These are phyloP conservation scores for Ctena decussata DNA, from an alignment of 2,888 invertebrate species.

Conservation along the genomic window DNA sequence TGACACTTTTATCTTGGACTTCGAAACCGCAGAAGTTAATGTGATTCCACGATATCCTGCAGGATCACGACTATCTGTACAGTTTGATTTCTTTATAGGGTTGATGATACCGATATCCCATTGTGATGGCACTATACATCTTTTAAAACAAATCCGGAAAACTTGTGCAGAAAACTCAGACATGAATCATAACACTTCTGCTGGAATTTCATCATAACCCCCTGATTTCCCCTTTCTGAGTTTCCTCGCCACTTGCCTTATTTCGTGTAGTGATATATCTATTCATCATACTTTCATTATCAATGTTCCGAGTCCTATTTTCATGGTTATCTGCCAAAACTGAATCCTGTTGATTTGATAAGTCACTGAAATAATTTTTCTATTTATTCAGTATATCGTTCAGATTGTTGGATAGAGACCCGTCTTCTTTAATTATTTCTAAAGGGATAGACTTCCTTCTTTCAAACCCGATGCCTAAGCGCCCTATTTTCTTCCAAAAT, in stretches of 20 bases:
- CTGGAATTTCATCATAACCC: neutral
- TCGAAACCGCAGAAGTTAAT: neutral
- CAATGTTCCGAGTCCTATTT: neutral
- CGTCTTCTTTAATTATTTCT: neutral
- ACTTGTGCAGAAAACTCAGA: neutral
- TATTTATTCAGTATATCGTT: neutral
- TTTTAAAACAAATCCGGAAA: too few relatives aligned
- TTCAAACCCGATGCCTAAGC: conserved; percentile 1
- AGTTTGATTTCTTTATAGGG: neutral
- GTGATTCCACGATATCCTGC: neutral
- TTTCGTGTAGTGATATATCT: neutral
- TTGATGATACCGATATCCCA: neutral
- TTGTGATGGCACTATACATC: neutral
- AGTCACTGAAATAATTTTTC: neutral
- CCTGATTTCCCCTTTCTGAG: neutral
- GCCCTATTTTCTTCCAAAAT: neutral
- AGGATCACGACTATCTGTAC: neutral
- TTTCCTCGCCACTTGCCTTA: neutral
- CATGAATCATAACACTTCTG: neutral
- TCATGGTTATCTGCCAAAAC: neutral
- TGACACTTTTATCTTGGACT: too few relatives aligned
- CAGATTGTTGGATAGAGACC: neutral
- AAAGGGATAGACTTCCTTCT: neutral
- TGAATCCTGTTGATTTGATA: neutral
- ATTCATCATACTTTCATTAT: neutral